Conservation (phyloP, 2,888 invertebrate species). For the Neelides folsomi region DNA sequence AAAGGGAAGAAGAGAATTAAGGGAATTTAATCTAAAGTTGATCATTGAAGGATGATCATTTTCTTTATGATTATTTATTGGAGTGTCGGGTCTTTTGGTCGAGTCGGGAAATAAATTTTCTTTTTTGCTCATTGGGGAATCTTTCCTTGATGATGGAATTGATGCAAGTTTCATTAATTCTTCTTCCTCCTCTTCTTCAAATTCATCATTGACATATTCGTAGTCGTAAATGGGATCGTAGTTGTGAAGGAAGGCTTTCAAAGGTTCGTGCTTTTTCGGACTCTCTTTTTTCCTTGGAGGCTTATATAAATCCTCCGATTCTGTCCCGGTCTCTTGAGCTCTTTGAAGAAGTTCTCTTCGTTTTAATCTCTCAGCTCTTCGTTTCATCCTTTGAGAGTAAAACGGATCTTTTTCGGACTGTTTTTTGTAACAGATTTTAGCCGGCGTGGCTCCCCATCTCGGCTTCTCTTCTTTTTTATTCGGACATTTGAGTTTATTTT, state of each 20-base stretch:
- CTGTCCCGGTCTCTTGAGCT: constrained; percentile 18
- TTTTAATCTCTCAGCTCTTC: constrained; percentile 26
- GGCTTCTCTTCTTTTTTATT: constrained; percentile 35
- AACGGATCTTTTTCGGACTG: constrained; percentile 82
- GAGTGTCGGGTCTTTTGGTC: constrained; percentile 10
- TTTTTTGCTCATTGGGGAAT: too few relatives aligned
- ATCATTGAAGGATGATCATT: too few relatives aligned
- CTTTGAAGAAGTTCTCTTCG: constrained; percentile 13
- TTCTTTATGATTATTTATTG: constrained; percentile 8
- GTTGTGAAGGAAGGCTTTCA: background rate
- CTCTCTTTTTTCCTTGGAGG: background rate
- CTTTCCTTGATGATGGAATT: too few relatives aligned
- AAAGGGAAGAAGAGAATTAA: too few relatives aligned
- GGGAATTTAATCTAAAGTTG: too few relatives aligned
- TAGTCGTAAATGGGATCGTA: too few relatives aligned
- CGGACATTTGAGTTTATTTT: background rate
- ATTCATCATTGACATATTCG: too few relatives aligned
- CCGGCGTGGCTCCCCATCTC: constrained; percentile 42
- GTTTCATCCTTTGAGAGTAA: constrained; percentile 41
- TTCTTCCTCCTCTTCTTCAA: too few relatives aligned
- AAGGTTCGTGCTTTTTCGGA: constrained; percentile 1
- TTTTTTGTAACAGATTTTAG: constrained; percentile 68
- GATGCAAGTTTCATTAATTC: too few relatives aligned
- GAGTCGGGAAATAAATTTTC: too few relatives aligned
- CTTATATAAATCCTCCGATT: constrained; percentile 15